Evolutionary conservation across 2,888 invertebrate genomes (phyloP).

Genomic region (Liodrosophila aerea): DNA sequence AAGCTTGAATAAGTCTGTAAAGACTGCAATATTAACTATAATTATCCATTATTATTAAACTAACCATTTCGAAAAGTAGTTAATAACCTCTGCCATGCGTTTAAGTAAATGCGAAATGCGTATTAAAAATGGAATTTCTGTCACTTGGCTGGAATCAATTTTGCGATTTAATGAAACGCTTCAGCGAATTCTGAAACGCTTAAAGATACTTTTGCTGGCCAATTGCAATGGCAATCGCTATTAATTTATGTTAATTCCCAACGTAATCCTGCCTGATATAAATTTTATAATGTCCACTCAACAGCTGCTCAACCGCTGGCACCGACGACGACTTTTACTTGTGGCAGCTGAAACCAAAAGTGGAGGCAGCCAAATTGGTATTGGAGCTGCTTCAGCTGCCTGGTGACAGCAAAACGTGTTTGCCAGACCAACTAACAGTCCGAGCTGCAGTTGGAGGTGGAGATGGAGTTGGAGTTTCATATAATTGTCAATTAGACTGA

Average conservation of each 20-base stretch:
- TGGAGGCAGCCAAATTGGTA: constrained; percentile 50
- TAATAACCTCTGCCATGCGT: no score
- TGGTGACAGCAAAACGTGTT: constrained; percentile 58
- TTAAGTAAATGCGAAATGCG: no score
- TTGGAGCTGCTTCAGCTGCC: constrained; percentile 7
- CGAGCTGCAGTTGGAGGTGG: constrained; percentile 6
- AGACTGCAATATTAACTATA: no score
- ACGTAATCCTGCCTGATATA: constrained; percentile 57
- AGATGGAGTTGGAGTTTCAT: constrained; percentile 29
- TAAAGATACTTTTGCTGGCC: constrained; percentile 16
- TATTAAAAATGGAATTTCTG: no score
- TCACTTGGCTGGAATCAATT: no score
- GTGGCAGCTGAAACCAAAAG: constrained; percentile 67
- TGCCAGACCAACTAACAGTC: constrained; percentile 12
- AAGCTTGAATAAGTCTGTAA: no score
- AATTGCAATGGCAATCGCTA: constrained; percentile 42
- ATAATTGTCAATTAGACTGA: constrained; percentile 67
- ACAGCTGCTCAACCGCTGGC: constrained; percentile 56
- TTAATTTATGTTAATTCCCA: constrained; percentile 61
- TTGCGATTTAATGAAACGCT: neutral
- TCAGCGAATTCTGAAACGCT: neutral
- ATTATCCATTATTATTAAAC: no score
- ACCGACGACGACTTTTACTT: constrained; percentile 64
- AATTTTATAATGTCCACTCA: constrained; percentile 66
- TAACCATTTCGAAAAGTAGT: no score